Evolutionary conservation across 1,140 invertebrate genomes (phyloP).

Genomic region (Kradibia gibbosae): DNA sequence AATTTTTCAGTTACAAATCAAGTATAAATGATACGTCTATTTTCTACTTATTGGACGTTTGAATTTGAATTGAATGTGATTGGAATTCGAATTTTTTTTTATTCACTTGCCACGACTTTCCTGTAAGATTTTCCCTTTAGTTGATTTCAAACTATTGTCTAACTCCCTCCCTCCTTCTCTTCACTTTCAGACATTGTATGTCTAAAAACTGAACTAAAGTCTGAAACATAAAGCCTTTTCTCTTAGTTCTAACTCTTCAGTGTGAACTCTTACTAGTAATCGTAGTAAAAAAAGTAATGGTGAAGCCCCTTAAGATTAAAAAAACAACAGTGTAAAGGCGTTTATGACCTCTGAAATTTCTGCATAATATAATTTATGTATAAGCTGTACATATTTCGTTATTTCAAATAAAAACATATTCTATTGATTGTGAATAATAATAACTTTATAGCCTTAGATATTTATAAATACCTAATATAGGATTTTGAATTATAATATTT

Average conservation of each 20-base stretch:
- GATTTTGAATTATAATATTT: background rate
- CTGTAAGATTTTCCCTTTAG: too few relatives aligned
- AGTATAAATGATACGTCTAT: too few relatives aligned
- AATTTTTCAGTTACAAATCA: too few relatives aligned
- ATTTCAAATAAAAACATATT: background rate
- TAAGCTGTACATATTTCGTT: background rate
- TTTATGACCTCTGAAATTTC: constrained; percentile 35
- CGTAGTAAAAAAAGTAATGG: background rate
- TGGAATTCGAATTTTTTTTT: too few relatives aligned
- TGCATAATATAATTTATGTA: background rate
- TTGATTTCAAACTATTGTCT: too few relatives aligned
- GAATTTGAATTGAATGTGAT: too few relatives aligned
- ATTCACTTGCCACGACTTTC: too few relatives aligned
- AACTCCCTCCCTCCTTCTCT: too few relatives aligned
- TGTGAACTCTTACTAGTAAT: background rate
- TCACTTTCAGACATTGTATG: too few relatives aligned
- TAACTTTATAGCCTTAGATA: background rate
- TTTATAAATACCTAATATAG: background rate
- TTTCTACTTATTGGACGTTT: too few relatives aligned
- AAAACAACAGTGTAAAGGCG: background rate
- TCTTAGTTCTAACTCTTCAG: background rate
- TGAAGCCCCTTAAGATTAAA: constrained; percentile 36
- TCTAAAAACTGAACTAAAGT: too few relatives aligned
- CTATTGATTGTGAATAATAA: too few relatives aligned
- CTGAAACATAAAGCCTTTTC: background rate